Percentiles rank a stretch among this genome's conserved stretches.
Conservation (phyloP, 2,797 vertebrate genomes). For the Buphagus erythrorhynchus region DNA sequence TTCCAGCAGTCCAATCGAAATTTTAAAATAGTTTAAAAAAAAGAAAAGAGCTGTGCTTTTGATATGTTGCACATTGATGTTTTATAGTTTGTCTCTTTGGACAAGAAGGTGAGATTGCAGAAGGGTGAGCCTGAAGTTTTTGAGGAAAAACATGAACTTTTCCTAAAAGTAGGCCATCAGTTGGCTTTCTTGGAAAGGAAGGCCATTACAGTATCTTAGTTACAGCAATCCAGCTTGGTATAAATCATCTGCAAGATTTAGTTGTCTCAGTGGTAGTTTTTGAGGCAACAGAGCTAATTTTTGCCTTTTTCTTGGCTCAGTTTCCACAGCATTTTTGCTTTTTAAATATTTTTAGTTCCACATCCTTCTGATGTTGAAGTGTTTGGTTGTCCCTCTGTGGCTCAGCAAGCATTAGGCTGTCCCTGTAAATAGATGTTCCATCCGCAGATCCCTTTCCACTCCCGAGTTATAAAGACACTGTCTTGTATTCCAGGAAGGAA, state of each 20-base stretch:
- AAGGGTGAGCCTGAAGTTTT: not conserved
- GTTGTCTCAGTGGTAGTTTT: not conserved
- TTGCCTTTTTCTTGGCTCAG: not conserved
- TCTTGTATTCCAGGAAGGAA: conserved; percentile 80
- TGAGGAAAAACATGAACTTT: not conserved
- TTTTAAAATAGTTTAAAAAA: not conserved
- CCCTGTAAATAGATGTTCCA: conserved; percentile 29
- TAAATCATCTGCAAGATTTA: not conserved
- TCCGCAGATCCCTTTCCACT: conserved; percentile 49
- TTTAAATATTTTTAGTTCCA: not conserved
- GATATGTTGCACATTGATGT: rapidly evolving
- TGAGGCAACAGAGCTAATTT: not conserved
- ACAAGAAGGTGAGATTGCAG: not conserved
- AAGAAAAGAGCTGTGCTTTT: not conserved
- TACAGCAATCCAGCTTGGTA: not conserved
- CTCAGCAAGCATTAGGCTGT: conserved; percentile 3
- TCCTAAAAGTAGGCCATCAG: not conserved
- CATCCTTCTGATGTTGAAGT: not conserved
- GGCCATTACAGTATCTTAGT: not conserved
- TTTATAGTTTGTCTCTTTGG: not conserved
- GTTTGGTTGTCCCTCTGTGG: conserved; percentile 7
- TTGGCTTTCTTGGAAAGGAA: not conserved
- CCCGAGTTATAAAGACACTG: conserved; percentile 72
- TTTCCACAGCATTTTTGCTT: not conserved
- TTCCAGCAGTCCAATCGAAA: not conserved